Base-by-base conservation (phyloP, 35 echinoderm and acorn worm genomes). In the Anneissia japonica region DNA sequence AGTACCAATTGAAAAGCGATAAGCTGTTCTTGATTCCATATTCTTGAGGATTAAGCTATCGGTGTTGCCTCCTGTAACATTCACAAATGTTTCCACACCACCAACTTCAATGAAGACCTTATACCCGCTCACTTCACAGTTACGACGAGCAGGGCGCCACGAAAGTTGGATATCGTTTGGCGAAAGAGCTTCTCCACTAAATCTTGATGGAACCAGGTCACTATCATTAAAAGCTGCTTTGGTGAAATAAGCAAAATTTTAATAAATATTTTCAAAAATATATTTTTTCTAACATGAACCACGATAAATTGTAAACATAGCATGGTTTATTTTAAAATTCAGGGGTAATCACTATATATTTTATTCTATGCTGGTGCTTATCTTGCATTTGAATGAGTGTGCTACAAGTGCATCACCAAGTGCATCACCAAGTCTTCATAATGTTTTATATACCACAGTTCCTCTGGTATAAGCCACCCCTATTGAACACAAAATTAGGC, bases 51-150 rank as follows among this genome's bases (percentile, higher is more conserved):
- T 11, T 0, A 74, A 31, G 1, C 77, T 46, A 16, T 83, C 32
- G 26, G 85, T 89, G n/a, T 88, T 88, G 35, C 95, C 95, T 0
- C 95, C 95, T 40, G 75, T 74, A 38, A 97, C 91, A 36, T 84
- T 56, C 37, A 85, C 14, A 32, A 32, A 84, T 19, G 36, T 72
- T 13, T 36, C 55, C 29, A 73, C 77, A 0, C 46, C 39, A 55
- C 55, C 84, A 12, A 84, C 73, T 11, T 75, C 33, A 0, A 95
- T 85, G 79, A 87, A 92, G 30, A 93, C 84, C 11, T 46, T 84
- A 81, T 97, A 97, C 29, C 90, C 90, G 0, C 74, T 79, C 46
- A 97, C 91, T 36, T 97, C 94, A 64, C 94, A 97, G 84, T 85
- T 88, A n/a, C 56, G 45, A 19, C 29, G 30, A 1, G 91, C 88